phyloP scores from a whole-genome alignment of 2,797 vertebrate species.

The Malurus leucopterus region DNA sequence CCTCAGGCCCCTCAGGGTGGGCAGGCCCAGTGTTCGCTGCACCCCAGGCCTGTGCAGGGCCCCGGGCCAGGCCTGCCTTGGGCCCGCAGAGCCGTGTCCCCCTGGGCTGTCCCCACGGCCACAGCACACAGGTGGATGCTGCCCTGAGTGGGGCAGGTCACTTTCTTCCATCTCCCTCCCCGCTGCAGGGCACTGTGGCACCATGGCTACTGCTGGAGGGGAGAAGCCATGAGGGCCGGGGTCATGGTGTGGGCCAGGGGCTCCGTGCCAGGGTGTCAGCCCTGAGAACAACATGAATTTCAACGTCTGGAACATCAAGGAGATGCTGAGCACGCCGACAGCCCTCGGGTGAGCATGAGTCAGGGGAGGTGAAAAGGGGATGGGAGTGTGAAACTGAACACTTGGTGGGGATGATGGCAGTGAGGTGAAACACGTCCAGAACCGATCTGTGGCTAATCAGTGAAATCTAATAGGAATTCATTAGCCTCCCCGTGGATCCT shows the following conservation, averaged over 20 bases:
- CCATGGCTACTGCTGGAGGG: rapidly evolving
- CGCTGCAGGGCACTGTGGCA: not conserved
- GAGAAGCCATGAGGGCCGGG: rapidly evolving
- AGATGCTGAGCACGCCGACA: slow-evolving; percentile 71
- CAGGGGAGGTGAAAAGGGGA: not conserved
- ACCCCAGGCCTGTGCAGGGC: not conserved
- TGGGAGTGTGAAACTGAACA: not conserved
- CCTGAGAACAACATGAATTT: slow-evolving; percentile 63
- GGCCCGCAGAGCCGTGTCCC: not conserved
- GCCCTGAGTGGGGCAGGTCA: not conserved
- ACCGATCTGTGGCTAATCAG: not conserved
- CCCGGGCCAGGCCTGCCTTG: not conserved
- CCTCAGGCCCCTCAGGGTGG: not conserved
- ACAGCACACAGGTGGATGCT: not conserved
- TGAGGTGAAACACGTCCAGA: not conserved
- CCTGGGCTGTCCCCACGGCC: not conserved
- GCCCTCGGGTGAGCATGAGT: slow-evolving; percentile 61
- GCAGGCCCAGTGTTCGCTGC: rapidly evolving
- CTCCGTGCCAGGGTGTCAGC: rapidly evolving
- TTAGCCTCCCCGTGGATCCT: not conserved
- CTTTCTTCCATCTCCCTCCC: not conserved
- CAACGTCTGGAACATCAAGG: slow-evolving; percentile 78
- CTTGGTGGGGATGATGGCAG: rapidly evolving
- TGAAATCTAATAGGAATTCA: not conserved
- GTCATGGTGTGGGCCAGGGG: not conserved